phyloP scores from a whole-genome alignment of 1,140 invertebrate species.

The Cherax quadricarinatus region DNA sequence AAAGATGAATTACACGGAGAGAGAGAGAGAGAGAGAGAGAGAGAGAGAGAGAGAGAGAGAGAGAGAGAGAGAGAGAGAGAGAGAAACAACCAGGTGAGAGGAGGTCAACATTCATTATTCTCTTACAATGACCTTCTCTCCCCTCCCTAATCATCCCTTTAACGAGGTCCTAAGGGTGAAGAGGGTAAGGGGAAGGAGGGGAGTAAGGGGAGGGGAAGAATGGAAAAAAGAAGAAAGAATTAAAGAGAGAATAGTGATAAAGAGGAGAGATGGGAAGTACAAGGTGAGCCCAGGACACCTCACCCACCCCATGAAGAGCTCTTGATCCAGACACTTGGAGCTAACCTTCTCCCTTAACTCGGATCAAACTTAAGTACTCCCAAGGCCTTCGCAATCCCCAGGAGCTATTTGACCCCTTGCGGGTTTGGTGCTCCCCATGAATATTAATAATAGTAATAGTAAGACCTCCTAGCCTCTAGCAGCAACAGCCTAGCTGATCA shows the following conservation, averaged over 20 bases:
- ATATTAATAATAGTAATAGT: too few species aligned
- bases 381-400: too few species aligned
- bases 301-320: too few species aligned
- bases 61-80: slow-evolving; percentile 10
- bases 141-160: background rate
- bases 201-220: background rate
- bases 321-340: too few species aligned
- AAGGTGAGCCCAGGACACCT: background rate
- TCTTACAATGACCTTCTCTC: slow-evolving; percentile 7
- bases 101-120: slow-evolving; percentile 21
- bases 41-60: background rate
- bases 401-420: too few species aligned
- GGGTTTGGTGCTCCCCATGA: too few species aligned
- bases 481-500: too few species aligned
- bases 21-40: background rate
- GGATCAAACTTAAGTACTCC: too few species aligned
- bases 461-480: too few species aligned
- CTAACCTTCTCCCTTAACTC: too few species aligned
- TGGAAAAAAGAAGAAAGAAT: background rate
- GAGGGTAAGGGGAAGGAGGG: background rate
- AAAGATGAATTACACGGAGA: background rate
- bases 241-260: background rate
- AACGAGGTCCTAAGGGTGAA: background rate
- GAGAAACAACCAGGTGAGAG: background rate
- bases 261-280: background rate